A percentile compares a stretch with the other conserved stretches of the same genome.
phyloP scores from a whole-genome alignment of 2,888 invertebrate species.

The Tetragonula carbonaria region DNA sequence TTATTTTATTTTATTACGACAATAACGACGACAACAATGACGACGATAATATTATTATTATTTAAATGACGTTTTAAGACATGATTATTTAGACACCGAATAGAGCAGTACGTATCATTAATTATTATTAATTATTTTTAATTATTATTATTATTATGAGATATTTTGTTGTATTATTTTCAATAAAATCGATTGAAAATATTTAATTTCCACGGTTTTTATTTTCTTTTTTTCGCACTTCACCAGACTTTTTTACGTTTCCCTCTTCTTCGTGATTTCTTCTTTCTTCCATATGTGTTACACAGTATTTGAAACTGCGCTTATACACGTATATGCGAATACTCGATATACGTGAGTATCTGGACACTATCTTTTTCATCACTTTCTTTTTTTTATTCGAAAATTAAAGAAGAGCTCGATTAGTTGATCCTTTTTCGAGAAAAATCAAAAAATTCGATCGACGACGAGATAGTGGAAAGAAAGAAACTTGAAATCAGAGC shows the following conservation, averaged over 20 bases:
- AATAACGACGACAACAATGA: conserved; percentile 63
- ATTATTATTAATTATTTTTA: conserved; percentile 83
- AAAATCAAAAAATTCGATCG: background rate
- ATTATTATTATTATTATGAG: conserved; percentile 82
- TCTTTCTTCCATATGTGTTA: conserved; percentile 24
- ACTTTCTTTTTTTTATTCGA: background rate
- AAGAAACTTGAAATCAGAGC: conserved; percentile 38
- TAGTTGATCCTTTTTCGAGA: background rate
- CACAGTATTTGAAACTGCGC: background rate
- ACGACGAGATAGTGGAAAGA: conserved; percentile 18
- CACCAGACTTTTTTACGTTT: conserved; percentile 33
- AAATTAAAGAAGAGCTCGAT: background rate
- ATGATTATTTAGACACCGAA: conserved; percentile 82
- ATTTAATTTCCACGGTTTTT: conserved; percentile 74
- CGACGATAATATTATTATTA: conserved; percentile 79
- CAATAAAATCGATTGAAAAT: conserved; percentile 84
- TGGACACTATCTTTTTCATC: background rate
- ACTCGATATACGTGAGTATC: background rate
- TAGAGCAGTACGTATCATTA: conserved; percentile 82
- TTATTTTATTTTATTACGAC: conserved; percentile 77
- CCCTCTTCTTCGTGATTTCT: conserved; percentile 21
- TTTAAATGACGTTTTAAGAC: conserved; percentile 82
- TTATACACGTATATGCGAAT: background rate
- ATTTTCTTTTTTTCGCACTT: conserved; percentile 57
- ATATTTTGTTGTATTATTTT: conserved; percentile 84